Base-by-base conservation (phyloP, 2,888 invertebrate species). In the Trichogramma dendrolimi region DNA sequence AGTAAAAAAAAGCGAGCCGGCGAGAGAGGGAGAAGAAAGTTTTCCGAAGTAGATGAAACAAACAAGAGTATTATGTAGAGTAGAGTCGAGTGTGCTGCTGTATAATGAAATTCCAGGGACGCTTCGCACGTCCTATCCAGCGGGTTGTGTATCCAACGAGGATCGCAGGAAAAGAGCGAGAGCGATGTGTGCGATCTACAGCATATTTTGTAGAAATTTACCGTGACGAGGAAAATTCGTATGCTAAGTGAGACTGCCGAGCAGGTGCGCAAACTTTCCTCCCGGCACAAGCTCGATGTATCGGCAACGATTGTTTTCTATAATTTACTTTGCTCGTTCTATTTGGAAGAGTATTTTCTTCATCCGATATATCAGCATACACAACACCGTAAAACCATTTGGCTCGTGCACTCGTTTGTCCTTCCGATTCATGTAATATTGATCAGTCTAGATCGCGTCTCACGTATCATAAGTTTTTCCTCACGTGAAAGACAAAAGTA, bases 71-170 rank as follows among this genome's bases (percentile, higher is more conserved):
- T 6, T 64, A 61, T 63, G 46, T 40, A 43, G 10, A 47, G 43
- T 27, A 49, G 47, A n/a, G 8, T 6, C n/a, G 5, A 10, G n/a
- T n/a, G 41, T 11, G n/a, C 39, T 4, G n/a, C 39, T 46, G 44
- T 58, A 51, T 64, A 61, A 64, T 64, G 60, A 60, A 64, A 64
- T 62, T 60, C 55, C 43, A 49, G 50, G 10, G 39, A 41, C 43
- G 53, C 10, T n/a, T 4, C n/a, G 53, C 5, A 6, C 27, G 7
- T 27, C 27, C 27, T 27, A 27, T 27, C 27, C 27, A 27, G 27
- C 27, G 27, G 27, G 2, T 27, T 27, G 27, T 27, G 2, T 27
- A 27, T 27, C 27, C 27, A 27, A 3, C 7, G 39, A 14, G 42
- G 40, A 40, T 41, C 40, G 55, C 6, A 48, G 14, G 44, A 49